Evolutionary conservation across 2,113 vertebrate species (phyloP), one percentile per base, ranked within the genome.

Genomic region (Peromyscus californicus): DNA sequence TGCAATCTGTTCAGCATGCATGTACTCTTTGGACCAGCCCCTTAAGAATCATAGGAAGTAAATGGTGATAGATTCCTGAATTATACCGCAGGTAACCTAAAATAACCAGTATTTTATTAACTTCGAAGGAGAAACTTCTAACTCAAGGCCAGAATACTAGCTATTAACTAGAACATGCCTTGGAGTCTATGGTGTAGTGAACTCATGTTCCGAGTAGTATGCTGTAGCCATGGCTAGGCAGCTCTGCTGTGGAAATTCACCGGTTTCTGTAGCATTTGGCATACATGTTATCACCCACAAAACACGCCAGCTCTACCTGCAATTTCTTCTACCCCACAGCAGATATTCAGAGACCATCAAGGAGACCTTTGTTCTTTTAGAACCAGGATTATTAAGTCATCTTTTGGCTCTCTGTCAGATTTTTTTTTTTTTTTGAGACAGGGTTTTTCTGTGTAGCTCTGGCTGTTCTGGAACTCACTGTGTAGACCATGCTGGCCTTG

Each of bases 351-450:
- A 69, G 83, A 69, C 5, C 88, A 31, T 93, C 42, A 94, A 87
- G n/a, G 78, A 45, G 36, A 84, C 36, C 39, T 86, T 97, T 93
- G 59, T 78, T 90, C 93, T 95, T 92, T 90, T 9, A 16, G 21
- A 79, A 10, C 6, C 26, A 45, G 69, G 15, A 83, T 19, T 72
- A 78, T 95, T 57, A 84, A 89, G 22, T 33, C 15, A 31, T 67
- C 69, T 79, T 93, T 90, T 54, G 84, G 70, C 21, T 93, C 13
- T 45, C 22, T 65, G 31, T 29, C 57, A 26, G 42, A 26, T 12
- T 57, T 24, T 59, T n/a, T 59, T 7, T 19, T 17, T 54, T 82
- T n/a, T 5, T 54, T 54, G 2, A 42, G 82, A 17, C 24, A 63
- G 33, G 12, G 26, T 84, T 84, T 84, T 10, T 61, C 13, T 84